phyloP scores from a whole-genome alignment of 2,113 vertebrate genomes.

The Halichoeres trimaculatus region DNA sequence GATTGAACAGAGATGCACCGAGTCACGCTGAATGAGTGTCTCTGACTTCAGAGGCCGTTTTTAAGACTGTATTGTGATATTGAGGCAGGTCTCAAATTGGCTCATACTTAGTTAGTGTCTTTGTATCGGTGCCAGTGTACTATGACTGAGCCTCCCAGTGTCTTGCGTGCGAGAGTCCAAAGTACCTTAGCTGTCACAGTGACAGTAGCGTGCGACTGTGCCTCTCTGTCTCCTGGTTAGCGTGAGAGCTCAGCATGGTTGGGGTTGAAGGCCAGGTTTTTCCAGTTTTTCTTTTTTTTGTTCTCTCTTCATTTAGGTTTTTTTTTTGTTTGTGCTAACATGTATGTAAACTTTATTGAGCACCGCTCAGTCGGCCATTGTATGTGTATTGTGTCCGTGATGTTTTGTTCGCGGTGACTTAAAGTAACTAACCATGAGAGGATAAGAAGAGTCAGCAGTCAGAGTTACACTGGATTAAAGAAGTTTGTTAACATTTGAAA shows the following conservation, averaged over 20 bases:
- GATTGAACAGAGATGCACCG: not conserved
- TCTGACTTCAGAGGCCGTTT: not conserved
- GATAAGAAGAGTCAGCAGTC: constrained; percentile 10
- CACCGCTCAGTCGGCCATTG: constrained; percentile 12
- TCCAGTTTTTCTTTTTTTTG: constrained; percentile 80
- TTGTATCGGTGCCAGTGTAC: constrained; percentile 23
- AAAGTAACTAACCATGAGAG: constrained; percentile 22
- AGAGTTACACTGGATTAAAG: constrained; percentile 15
- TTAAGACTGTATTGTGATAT: constrained; percentile 2
- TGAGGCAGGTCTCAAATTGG: not conserved
- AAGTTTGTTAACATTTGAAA: constrained; percentile 27
- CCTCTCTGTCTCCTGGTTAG: constrained; percentile 76
- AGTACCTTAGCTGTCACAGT: constrained; percentile 72
- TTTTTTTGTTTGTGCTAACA: constrained; percentile 66
- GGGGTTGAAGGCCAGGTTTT: constrained; percentile 85
- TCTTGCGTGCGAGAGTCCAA: constrained; percentile 76
- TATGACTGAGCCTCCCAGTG: constrained; percentile 50
- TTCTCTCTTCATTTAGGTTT: constrained; percentile 71
- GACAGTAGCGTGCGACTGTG: constrained; percentile 83
- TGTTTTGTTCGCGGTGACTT: constrained; percentile 18
- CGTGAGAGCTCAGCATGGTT: constrained; percentile 82
- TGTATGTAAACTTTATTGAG: constrained; percentile 73
- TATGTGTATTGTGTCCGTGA: constrained; percentile 25
- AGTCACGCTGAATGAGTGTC: too few relatives aligned
- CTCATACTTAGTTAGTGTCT: constrained; percentile 10